phyloP scores from a whole-genome alignment of 2,888 invertebrate genomes.

The Tetragonisca angustula region DNA sequence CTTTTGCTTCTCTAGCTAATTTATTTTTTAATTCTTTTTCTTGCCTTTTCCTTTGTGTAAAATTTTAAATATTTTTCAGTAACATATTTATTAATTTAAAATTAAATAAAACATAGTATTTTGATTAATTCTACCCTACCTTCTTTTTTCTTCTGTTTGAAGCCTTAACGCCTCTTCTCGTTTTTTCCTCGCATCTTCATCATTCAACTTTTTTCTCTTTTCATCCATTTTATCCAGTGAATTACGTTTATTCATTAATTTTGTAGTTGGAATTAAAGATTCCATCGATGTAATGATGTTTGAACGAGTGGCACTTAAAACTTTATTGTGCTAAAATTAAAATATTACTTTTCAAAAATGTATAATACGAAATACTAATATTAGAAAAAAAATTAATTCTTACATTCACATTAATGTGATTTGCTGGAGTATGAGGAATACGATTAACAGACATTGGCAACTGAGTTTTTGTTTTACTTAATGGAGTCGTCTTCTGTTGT shows the following conservation, averaged over 20 bases:
- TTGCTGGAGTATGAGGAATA: slow-evolving; percentile 74
- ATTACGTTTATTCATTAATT: slow-evolving; percentile 76
- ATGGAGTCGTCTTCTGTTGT: slow-evolving; percentile 75
- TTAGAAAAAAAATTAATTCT: slow-evolving; percentile 18
- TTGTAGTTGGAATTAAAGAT: slow-evolving; percentile 75
- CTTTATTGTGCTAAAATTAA: slow-evolving; percentile 75
- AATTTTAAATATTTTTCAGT: neutral
- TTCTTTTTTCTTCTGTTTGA: slow-evolving; percentile 86
- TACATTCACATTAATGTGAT: slow-evolving; percentile 64
- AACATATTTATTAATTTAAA: neutral
- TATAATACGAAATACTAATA: neutral
- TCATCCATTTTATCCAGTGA: slow-evolving; percentile 77
- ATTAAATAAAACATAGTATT: neutral
- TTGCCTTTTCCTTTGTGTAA: slow-evolving; percentile 83
- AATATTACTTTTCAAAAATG: neutral
- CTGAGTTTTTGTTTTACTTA: slow-evolving; percentile 73
- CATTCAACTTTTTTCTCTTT: slow-evolving; percentile 80
- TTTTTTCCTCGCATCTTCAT: slow-evolving; percentile 86
- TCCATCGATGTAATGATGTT: slow-evolving; percentile 78
- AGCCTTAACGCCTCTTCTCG: slow-evolving; percentile 87
- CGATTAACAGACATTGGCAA: slow-evolving; percentile 76
- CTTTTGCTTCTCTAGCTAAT: slow-evolving; percentile 84
- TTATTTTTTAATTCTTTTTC: slow-evolving; percentile 87
- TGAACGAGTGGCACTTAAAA: slow-evolving; percentile 80
- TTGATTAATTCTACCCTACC: slow-evolving; percentile 77